phyloP scores from a whole-genome alignment of 2,888 invertebrate genomes.

The Piscicola geometra region DNA sequence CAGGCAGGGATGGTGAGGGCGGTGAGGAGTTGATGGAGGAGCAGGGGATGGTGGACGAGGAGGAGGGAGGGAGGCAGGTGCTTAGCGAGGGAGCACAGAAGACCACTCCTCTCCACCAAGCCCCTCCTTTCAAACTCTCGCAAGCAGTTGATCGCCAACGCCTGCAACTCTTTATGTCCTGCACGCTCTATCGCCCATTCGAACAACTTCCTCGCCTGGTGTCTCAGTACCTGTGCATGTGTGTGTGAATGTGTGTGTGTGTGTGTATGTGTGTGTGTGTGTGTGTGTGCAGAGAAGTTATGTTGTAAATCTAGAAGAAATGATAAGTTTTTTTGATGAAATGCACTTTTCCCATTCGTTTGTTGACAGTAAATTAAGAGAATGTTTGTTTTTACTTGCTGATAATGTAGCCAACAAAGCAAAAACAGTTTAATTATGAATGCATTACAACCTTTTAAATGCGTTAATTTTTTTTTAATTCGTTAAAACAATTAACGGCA shows the following conservation, averaged over 20 bases:
- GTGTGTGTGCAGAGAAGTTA: too few relatives aligned
- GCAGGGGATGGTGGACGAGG: constrained; percentile 51
- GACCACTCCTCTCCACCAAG: constrained; percentile 52
- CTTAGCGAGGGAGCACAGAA: constrained; percentile 54
- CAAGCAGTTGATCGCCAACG: constrained; percentile 41
- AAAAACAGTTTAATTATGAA: too few relatives aligned
- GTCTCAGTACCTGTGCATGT: not conserved
- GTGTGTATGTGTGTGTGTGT: too few relatives aligned
- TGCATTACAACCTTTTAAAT: too few relatives aligned
- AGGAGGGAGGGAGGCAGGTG: constrained; percentile 54
- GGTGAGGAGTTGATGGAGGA: constrained; percentile 53
- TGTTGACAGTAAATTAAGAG: too few relatives aligned
- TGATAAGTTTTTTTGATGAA: not conserved
- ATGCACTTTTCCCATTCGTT: not conserved
- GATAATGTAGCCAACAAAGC: too few relatives aligned
- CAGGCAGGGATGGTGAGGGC: constrained; percentile 55
- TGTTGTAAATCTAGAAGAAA: not conserved
- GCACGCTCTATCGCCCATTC: not conserved
- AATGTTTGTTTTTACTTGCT: too few relatives aligned
- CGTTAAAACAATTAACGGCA: too few relatives aligned
- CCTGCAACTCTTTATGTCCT: not conserved
- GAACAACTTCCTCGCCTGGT: constrained; percentile 3
- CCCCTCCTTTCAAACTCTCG: constrained; percentile 51
- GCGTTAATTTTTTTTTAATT: too few relatives aligned
- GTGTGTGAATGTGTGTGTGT: too few relatives aligned